Evolutionary conservation across 2,113 vertebrate genomes (phyloP).

Genomic region (Tachysurus vachellii): DNA sequence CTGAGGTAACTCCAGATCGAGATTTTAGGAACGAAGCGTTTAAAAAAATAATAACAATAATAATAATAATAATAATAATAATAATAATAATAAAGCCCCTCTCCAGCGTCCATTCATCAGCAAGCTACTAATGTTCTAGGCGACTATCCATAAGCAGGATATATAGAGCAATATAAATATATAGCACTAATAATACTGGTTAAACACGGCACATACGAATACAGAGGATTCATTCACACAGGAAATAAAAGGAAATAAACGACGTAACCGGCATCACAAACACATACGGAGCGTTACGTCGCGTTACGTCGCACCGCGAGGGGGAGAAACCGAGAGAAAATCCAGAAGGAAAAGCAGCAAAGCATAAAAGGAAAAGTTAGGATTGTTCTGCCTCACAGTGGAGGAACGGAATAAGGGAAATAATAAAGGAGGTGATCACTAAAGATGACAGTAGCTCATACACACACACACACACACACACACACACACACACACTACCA

Average conservation of each 20-base stretch:
- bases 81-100: slow-evolving; percentile 55
- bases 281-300: not conserved
- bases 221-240: slow-evolving; percentile 79
- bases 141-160: slow-evolving; percentile 88
- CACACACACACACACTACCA: not conserved
- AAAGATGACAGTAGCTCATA: not conserved
- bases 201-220: slow-evolving; percentile 85
- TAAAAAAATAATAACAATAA: slow-evolving; percentile 34
- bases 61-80: slow-evolving; percentile 11
- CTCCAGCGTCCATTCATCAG: slow-evolving; percentile 73
- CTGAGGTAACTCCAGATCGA: slow-evolving; percentile 58
- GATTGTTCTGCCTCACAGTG: not conserved
- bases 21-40: slow-evolving; percentile 46
- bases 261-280: not conserved
- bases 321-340: not conserved
- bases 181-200: slow-evolving; percentile 88
- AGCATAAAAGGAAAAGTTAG: not conserved
- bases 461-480: not conserved
- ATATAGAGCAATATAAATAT: slow-evolving; percentile 90
- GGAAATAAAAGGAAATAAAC: slow-evolving; percentile 64
- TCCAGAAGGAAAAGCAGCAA: not conserved
- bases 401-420: slow-evolving; percentile 3
- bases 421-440: slow-evolving; percentile 44
- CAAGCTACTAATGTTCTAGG: slow-evolving; percentile 87
- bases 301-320: not conserved